These are phyloP conservation scores for Eupithecia abbreviata DNA, from an alignment of 2,888 invertebrate species.

Conservation along the genomic window DNA sequence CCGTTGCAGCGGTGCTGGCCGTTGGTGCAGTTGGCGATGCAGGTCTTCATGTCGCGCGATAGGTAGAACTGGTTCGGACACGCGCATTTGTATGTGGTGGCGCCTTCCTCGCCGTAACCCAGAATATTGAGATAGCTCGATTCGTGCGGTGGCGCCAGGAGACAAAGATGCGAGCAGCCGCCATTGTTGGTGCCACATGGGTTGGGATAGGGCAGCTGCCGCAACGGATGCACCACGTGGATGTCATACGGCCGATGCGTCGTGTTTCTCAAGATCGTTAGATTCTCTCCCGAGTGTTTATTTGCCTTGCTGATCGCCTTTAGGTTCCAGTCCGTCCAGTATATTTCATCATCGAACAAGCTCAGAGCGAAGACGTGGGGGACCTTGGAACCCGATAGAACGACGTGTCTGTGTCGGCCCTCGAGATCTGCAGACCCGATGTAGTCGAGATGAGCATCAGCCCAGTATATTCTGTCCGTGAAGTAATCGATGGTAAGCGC, in stretches of 20 bases:
- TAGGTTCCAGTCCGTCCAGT: conserved; percentile 99
- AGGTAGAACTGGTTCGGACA: conserved; percentile 98
- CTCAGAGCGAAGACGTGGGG: conserved; percentile 98
- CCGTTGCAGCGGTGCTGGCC: conserved; percentile 91
- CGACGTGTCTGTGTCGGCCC: conserved; percentile 93
- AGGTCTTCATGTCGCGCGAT: conserved; percentile 91
- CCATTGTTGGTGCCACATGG: conserved; percentile 97
- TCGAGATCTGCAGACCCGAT: conserved; percentile 97
- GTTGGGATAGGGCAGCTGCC: conserved; percentile 93
- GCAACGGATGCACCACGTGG: conserved; percentile 94
- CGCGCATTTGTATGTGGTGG: conserved; percentile 91
- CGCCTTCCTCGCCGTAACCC: conserved; percentile 91
- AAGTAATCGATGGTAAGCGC: conserved; percentile 98
- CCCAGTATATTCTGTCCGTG: conserved; percentile 97
- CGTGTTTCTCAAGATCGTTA: conserved; percentile 91
- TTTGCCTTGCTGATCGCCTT: conserved; percentile 95
- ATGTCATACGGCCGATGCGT: conserved; percentile 98
- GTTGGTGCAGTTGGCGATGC: conserved; percentile 96
- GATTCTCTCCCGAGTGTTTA: conserved; percentile 93
- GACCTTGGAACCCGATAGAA: conserved; percentile 90
- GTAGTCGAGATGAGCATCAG: conserved; percentile 98
- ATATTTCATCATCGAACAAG: conserved; percentile 96
- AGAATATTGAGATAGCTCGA: conserved; percentile 90
- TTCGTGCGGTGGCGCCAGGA: conserved; percentile 92
- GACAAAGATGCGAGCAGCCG: conserved; percentile 97